Base-by-base conservation (phyloP, 2,113 vertebrate genomes). In the Campylomormyrus numenius region DNA sequence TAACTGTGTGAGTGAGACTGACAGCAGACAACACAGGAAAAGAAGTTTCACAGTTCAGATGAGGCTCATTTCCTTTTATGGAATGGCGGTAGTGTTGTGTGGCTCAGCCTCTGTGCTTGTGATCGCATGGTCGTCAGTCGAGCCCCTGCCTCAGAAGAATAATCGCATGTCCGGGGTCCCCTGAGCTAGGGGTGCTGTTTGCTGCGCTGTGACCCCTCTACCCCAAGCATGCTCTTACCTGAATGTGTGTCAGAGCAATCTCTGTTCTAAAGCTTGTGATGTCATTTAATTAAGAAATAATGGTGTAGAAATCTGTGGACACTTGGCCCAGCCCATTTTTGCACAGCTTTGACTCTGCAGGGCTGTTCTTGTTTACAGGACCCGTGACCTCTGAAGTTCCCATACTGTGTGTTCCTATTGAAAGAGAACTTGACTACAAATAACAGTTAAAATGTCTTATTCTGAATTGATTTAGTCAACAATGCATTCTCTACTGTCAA, bases 1-100 rank as follows among this genome's bases (percentile, higher is more conserved):
- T 48, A 85, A 48, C 19, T 85, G 31, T 84, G 3, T 10, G 83
- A 46, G 35, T 24, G 42, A 48, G 21, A 48, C 83, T 85, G 83
- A 85, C 45, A 85, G 83, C 45, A 85, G 39, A 85, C 45, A n/a
- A 17, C 45, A 85, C 83, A 85, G 83, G 83, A 85, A 85, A 24
- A n/a, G 8, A 21, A n/a, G 21, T 46, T 85, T 48, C 83, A n/a
- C 77, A 83, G 83, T 45, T 85, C 9, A 48, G 42, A 46, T 35
- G 19, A 48, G 21, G 6, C 46, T 48, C 19, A 48, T 48, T 85
- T 85, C 42, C 83, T 85, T 85, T 85, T 85, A n/a, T 85, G 45
- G 83, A 48, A 17, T 48, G 19, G 1, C 42, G 3, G 62, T 27
- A 3, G 62, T 13, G 62, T 27, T 31, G 9, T 70, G n/a, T 70